Evolutionary conservation across 2,797 vertebrate genomes (phyloP).

Genomic region (Kryptolebias ocellatus): DNA sequence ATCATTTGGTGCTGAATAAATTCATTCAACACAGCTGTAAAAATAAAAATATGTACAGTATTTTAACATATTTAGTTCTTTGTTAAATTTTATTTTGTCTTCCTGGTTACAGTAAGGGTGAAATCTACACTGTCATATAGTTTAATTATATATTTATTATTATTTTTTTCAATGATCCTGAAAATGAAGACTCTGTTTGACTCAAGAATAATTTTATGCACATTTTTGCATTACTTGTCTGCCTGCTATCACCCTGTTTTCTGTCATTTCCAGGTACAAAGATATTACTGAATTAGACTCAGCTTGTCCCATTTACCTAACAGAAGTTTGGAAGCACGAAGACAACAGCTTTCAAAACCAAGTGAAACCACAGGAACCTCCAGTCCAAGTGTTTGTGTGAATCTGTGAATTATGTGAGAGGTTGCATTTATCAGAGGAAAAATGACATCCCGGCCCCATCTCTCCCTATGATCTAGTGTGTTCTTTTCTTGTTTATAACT

Average conservation of each 20-base stretch:
- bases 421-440: constrained; percentile 57
- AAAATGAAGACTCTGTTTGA: too few species aligned
- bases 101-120: too few species aligned
- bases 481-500: constrained; percentile 74
- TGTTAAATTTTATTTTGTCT: neutral
- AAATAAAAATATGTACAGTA: constrained; percentile 21
- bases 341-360: constrained; percentile 29
- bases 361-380: constrained; percentile 28
- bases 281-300: neutral
- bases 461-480: constrained; percentile 64
- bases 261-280: constrained; percentile 1
- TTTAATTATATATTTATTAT: too few species aligned
- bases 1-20: constrained; percentile 41
- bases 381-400: constrained; percentile 26
- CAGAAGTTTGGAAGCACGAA: constrained; percentile 22
- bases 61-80: neutral
- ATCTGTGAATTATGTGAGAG: constrained; percentile 55
- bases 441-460: constrained; percentile 53
- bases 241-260: constrained; percentile 1
- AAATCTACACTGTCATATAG: too few species aligned
- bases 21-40: constrained; percentile 44
- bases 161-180: too few species aligned
- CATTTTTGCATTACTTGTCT: too few species aligned
- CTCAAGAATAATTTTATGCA: too few species aligned
- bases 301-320: constrained; percentile 15